Base-by-base conservation (phyloP, 2,113 vertebrate species). In the Cheilinus undulatus region DNA sequence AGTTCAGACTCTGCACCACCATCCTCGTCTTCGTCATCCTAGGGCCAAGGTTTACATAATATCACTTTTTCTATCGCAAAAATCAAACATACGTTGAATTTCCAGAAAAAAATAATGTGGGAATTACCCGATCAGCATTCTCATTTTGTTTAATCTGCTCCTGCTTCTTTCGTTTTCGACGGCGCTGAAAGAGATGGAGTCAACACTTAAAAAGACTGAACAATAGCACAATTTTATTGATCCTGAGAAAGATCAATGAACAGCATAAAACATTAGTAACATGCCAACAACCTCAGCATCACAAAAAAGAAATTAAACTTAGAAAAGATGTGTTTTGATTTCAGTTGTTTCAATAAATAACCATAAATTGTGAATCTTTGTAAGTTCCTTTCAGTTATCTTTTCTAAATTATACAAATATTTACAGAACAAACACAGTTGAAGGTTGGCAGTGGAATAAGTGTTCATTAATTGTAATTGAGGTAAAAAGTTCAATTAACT, bases 151-250 rank as follows among this genome's bases (percentile, higher is more conserved):
- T 89, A 0, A 83, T 69, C 48, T 90, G 89, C 71, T 80, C 86
- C 63, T 88, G 78, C 75, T 93, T 91, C 79, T 91, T 92, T 7
- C 86, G 88, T 75, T 91, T 91, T 26, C 88, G 70, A 6, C 83
- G 91, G 0, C 88, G 89, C 92, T 93, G 75, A 48, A 90, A 84
- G 34, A 61, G 13, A 82, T 24, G 12, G 19, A 32, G 51, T 7
- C 2, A 59, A 66, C 15, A 27, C 60, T 43, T 46, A 7, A 68
- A 13, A 38, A 71, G 64, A 60, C 4, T 0, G n/a, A 20, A 8
- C 26, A 53, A 34, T 2, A 20, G 20, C 27, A 54, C 19, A n/a
- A 20, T 14, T 17, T 40, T 13, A 5, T 15, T 15, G 15, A 17
- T 15, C 15, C 14, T 15, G 5, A 40, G 13, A 40, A 3, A 13